These are phyloP conservation scores for Elmis aenea DNA, from an alignment of 2,888 invertebrate species.

Conservation along the genomic window DNA sequence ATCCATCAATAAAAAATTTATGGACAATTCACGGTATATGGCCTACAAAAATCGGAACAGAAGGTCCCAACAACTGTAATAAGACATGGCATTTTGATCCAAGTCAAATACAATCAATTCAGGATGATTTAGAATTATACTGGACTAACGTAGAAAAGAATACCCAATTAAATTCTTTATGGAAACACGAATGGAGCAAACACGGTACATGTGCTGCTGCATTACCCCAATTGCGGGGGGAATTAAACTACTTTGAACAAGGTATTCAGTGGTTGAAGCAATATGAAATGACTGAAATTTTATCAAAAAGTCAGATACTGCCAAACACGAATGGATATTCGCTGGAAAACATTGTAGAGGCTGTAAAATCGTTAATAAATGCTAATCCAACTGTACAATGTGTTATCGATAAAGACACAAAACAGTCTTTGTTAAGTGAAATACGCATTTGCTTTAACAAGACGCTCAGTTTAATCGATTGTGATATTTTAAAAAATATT, in stretches of 20 bases:
- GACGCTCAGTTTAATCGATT: constrained; percentile 57
- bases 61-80: constrained; percentile 70
- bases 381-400: constrained; percentile 63
- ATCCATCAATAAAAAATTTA: constrained; percentile 56
- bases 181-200: constrained; percentile 79
- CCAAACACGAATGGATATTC: constrained; percentile 51
- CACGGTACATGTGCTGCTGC: constrained; percentile 74
- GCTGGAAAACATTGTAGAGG: constrained; percentile 49
- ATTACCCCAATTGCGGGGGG: constrained; percentile 54
- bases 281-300: constrained; percentile 58
- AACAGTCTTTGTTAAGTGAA: constrained; percentile 60
- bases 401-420: constrained; percentile 53
- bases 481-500: constrained; percentile 46
- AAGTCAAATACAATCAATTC: constrained; percentile 54
- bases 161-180: constrained; percentile 53
- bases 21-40: constrained; percentile 84
- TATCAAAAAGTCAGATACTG: constrained; percentile 53
- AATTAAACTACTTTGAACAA: constrained; percentile 63
- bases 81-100: constrained; percentile 62
- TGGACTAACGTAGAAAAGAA: constrained; percentile 71
- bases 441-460: constrained; percentile 72
- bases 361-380: constrained; percentile 52
- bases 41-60: constrained; percentile 66
- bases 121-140: constrained; percentile 39
- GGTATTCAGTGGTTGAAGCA: constrained; percentile 58